Percentiles rank a stretch among this genome's conserved stretches.
Conservation (phyloP, 2,797 vertebrate genomes). For the Tenualosa ilisha region DNA sequence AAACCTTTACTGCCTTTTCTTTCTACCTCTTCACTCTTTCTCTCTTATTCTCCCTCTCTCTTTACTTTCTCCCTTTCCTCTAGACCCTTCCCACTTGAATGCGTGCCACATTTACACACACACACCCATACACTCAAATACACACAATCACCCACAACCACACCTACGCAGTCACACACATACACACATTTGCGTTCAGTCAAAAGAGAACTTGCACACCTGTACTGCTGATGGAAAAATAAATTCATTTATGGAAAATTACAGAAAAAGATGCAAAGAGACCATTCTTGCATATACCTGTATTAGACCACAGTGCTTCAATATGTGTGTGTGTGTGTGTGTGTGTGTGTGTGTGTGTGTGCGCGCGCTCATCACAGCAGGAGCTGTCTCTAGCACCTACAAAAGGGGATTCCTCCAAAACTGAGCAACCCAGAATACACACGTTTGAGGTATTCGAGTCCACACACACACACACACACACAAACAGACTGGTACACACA, state of each 20-base stretch:
- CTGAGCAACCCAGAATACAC: slow-evolving; percentile 22
- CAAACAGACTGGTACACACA: background rate
- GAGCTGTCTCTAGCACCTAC: background rate
- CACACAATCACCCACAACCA: background rate
- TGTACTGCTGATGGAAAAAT: too few relatives aligned
- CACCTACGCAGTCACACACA: too few relatives aligned
- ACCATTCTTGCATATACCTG: too few relatives aligned
- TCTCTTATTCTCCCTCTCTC: too few relatives aligned
- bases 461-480: background rate
- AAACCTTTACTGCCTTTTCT: too few relatives aligned
- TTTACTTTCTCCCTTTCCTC: background rate
- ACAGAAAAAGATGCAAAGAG: too few relatives aligned
- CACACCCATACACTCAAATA: background rate
- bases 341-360: background rate
- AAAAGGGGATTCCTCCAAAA: too few relatives aligned
- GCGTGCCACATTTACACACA: background rate
- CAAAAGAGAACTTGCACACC: too few relatives aligned
- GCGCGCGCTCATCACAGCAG: slow-evolving; percentile 37
- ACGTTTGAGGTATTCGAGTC: slow-evolving; percentile 31
- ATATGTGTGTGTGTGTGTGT: background rate
- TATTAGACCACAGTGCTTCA: too few relatives aligned
- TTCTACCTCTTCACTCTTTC: too few relatives aligned
- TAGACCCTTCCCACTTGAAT: background rate
- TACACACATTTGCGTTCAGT: too few relatives aligned
- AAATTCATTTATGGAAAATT: too few relatives aligned